Conservation (phyloP, 2,113 vertebrate genomes). For the Isichthys henryi region DNA sequence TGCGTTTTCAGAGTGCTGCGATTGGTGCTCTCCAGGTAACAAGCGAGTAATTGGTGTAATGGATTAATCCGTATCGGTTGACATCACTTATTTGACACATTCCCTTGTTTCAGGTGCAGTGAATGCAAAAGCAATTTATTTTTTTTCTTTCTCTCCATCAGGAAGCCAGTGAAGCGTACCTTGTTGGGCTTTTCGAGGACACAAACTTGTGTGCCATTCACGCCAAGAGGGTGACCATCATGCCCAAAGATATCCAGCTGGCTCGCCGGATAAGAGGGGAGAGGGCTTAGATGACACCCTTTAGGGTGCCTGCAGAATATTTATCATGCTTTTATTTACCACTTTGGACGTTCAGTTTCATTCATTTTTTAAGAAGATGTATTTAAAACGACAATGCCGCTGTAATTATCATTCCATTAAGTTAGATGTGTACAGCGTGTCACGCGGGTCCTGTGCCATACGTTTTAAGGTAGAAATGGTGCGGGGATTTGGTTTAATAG, state of each 20-base stretch:
- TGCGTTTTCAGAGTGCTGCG: conserved; percentile 68
- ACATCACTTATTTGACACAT: neutral
- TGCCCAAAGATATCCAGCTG: conserved; percentile 75
- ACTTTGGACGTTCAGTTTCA: conserved; percentile 52
- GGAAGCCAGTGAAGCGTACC: conserved; percentile 68
- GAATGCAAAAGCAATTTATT: neutral
- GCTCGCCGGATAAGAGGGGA: conserved; percentile 71
- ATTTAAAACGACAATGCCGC: conserved; percentile 42
- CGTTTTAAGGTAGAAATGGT: conserved; percentile 29
- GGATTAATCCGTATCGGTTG: neutral
- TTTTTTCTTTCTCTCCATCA: conserved; percentile 17
- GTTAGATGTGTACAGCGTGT: conserved; percentile 24
- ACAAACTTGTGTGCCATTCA: conserved; percentile 68
- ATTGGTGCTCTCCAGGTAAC: conserved; percentile 63
- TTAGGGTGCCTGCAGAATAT: conserved; percentile 30
- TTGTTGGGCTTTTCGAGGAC: conserved; percentile 68
- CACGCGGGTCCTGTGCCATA: neutral
- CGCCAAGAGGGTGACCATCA: conserved; percentile 67
- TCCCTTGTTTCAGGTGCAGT: neutral
- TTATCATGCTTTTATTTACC: conserved; percentile 49
- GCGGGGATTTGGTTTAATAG: conserved; percentile 8
- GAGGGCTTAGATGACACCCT: conserved; percentile 47
- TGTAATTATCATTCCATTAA: conserved; percentile 49
- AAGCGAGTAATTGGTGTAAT: too few species aligned
- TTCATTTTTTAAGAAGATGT: conserved; percentile 34